Conservation (phyloP, 2,888 invertebrate genomes). For the Sepioteuthis lessoniana region DNA sequence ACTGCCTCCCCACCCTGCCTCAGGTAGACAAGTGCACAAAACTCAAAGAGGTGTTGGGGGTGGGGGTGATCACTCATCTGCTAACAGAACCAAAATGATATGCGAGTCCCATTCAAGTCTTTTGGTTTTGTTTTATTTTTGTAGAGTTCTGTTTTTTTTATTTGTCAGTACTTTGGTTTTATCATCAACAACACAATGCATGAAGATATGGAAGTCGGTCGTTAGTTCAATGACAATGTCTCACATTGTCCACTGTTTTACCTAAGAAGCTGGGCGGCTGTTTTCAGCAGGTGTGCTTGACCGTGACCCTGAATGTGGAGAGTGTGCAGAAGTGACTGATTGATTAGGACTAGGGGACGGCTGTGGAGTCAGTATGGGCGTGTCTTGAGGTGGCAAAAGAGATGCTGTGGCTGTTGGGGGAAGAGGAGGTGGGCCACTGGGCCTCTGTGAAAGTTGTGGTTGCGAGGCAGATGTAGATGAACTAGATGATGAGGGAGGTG, state of each 20-base stretch:
- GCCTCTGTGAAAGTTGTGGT: not conserved
- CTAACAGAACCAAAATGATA: not conserved
- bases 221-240: slow-evolving; percentile 35
- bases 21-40: not conserved
- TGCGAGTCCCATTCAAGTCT: not conserved
- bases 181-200: not conserved
- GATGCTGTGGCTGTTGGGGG: slow-evolving; percentile 51
- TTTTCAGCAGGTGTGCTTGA: slow-evolving; percentile 61
- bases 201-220: slow-evolving; percentile 3
- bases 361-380: slow-evolving; percentile 52
- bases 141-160: not conserved
- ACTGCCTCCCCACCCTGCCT: not conserved
- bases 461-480: not conserved
- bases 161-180: not conserved
- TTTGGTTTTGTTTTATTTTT: not conserved
- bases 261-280: slow-evolving; percentile 37
- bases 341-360: slow-evolving; percentile 56
- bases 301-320: slow-evolving; percentile 56
- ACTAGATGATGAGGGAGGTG: not conserved
- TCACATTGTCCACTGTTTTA: slow-evolving; percentile 35
- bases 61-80: not conserved
- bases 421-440: not conserved
- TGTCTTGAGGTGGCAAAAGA: slow-evolving; percentile 45
- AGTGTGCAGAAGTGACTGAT: slow-evolving; percentile 55
- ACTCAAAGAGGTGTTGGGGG: not conserved